Base-by-base conservation (phyloP, 2,888 invertebrate species). In the Meganola albula region DNA sequence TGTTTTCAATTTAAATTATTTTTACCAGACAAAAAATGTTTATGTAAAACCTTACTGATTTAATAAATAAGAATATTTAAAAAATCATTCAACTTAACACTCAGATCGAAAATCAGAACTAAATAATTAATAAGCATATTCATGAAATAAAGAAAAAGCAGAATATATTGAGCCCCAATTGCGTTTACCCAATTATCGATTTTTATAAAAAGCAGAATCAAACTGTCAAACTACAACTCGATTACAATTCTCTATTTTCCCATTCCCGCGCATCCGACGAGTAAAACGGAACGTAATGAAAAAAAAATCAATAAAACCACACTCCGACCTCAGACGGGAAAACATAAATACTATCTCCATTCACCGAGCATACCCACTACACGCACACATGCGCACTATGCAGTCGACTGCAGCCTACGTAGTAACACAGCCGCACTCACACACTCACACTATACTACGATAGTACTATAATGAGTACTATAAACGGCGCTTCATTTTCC, bases 391-490 rank as follows among this genome's bases (percentile, higher is more conserved):
- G 26, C 47, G 51, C 47, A 24, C 43, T 34, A 24, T 59, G 60
- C 65, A 63, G 47, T 44, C 42, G 41, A 57, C 53, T 63, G 70
- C 70, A 66, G 58, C 58, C 10, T 31, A 31, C 37, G 40, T 31
- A 31, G 46, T 44, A 42, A 34, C 44, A 37, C 39, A 41, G 39
- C 48, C 38, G 42, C 50, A 39, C 54, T 48, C 63, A 55, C 69
- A 63, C 72, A 67, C 63, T 59, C 59, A 49, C 37, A 47, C 41
- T 42, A 42, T 75, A 80, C 80, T 78, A 79, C 76, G 73, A 70
- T 75, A 73, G 74, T 80, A 83, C 78, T 73, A 61, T 69, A 60
- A 58, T 48, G 70, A 72, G 75, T 82, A 83, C 82, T 82, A 82
- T 78, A 80, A 82, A 70, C 69, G 75, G 74, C 58, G 71, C 67